Evolutionary conservation across 2,888 invertebrate genomes (phyloP), one percentile per base, ranked within the genome.

Genomic region (Microctonus brassicae): DNA sequence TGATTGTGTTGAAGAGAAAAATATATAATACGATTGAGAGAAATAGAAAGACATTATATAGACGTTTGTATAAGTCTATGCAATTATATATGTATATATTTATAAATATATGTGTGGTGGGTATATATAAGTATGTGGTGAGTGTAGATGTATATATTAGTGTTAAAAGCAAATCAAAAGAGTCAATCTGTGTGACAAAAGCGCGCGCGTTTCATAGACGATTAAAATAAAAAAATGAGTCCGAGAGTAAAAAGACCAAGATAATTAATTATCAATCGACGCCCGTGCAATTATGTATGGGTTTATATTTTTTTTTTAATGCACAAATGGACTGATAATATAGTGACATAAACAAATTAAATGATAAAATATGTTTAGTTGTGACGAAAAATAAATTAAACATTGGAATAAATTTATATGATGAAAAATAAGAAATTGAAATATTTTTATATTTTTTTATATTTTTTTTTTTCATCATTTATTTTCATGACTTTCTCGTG

Each of bases 181-280:
- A 33, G 58, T 64, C 11, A 64, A 65, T 66, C 36, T 33, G n/a
- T 10, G 36, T 55, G 65, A 52, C 60, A 22, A 60, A 68, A 22
- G 34, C 36, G 29, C 53, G 24, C 57, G 57, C 39, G 42, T 57
- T 39, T 26, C 7, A 29, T 26, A 34, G 13, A 39, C 47, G 64
- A 17, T 20, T 17, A 26, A n/a, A 11, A 24, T 13, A 24, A 63
- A n/a, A n/a, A 5, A 11, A 26, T 47, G 26, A 53, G 26, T n/a
- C n/a, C n/a, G 29, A 62, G 17, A 20, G 13, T n/a, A 13, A 58
- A 24, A 29, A 11, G 34, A 17, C 22, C 72, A 72, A 75, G 78
- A 81, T 81, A 80, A 81, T 79, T 77, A 79, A 79, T 80, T 80
- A 82, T 80, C 80, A 77, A 80, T 80, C 78, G 72, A 76, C 74